Conservation (phyloP, 2,797 vertebrate genomes). For the Natrix natrix region DNA sequence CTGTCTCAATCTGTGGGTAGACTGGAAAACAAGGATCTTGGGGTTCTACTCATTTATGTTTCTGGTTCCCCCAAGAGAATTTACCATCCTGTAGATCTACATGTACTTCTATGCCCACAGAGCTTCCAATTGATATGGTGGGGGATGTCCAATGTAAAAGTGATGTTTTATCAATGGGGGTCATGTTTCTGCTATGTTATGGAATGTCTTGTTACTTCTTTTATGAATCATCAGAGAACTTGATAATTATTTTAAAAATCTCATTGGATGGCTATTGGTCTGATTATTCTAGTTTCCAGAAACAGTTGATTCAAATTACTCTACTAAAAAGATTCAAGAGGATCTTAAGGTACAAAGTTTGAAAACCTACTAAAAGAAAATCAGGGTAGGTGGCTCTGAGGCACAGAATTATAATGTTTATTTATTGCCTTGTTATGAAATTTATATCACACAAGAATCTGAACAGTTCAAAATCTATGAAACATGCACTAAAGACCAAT, state of each 20-base stretch:
- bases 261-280: neutral
- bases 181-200: too few species aligned
- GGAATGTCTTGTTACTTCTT: neutral
- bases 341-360: slow-evolving; percentile 4
- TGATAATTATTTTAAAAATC: neutral
- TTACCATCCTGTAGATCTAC: neutral
- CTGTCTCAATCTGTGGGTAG: too few species aligned
- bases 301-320: neutral
- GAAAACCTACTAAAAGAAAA: neutral
- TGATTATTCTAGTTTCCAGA: neutral
- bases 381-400: neutral
- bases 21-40: neutral
- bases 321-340: neutral
- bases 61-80: neutral
- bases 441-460: neutral
- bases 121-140: neutral
- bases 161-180: too few species aligned
- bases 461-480: neutral
- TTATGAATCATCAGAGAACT: neutral
- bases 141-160: neutral
- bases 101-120: neutral
- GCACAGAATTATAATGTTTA: neutral
- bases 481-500: neutral
- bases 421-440: neutral
- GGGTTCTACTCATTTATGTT: neutral